Percentiles rank a stretch among this genome's conserved stretches.
Evolutionary conservation across 2,113 vertebrate genomes (phyloP).

Genomic region (Felis catus): F.catus_Fca126_mat1.0 CM031428.1:35095001-35095500

Average conservation of each 20-base stretch:
- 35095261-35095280: not conserved
- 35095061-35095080: not conserved
- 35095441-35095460: too few relatives aligned
- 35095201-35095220: not conserved
- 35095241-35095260: not conserved
- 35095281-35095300: not conserved
- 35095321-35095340: not conserved
- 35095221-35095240: not conserved
- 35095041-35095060: not conserved
- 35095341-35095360: not conserved
- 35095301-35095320: not conserved
- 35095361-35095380: too few relatives aligned
- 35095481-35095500: too few relatives aligned
- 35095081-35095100: not conserved
- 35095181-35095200: not conserved
- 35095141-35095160: not conserved
- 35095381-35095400: too few relatives aligned
- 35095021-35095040: not conserved
- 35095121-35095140: not conserved
- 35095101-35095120: not conserved
- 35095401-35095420: too few relatives aligned
- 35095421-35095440: too few relatives aligned
- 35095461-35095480: too few relatives aligned
- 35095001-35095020: not conserved
- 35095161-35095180: not conserved